These are phyloP conservation scores for Koerneria pararmatus DNA, from an alignment of 2,888 invertebrate genomes.

Conservation along the genomic window DNA sequence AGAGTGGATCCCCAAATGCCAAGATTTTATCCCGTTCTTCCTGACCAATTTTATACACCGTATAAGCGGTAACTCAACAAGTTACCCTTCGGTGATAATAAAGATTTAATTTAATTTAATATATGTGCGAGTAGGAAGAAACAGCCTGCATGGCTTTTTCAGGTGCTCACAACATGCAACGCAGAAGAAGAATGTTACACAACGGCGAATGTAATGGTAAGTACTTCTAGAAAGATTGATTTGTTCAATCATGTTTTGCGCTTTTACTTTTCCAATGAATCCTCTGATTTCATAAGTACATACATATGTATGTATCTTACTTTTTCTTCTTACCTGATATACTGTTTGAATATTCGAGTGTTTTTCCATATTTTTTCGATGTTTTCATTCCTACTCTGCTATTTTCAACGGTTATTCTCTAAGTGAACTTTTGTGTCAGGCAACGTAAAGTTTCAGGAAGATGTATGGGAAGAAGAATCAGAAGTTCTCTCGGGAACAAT, in stretches of 20 bases:
- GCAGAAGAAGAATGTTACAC: constrained; percentile 12
- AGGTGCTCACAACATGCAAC: constrained; percentile 24
- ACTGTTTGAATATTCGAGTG: background rate
- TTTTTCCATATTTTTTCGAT: background rate
- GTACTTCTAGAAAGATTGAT: background rate
- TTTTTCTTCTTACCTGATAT: too few relatives aligned
- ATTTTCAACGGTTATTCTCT: background rate
- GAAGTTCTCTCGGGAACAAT: constrained; percentile 25
- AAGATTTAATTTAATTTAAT: too few relatives aligned
- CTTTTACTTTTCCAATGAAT: too few relatives aligned
- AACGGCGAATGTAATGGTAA: background rate
- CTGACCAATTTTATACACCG: background rate
- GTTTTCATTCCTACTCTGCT: background rate
- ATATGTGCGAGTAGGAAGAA: too few relatives aligned
- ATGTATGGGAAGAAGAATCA: constrained; percentile 24
- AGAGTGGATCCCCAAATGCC: too few relatives aligned
- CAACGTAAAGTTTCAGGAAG: background rate
- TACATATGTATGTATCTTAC: too few relatives aligned
- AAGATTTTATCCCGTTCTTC: too few relatives aligned
- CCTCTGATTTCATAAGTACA: too few relatives aligned
- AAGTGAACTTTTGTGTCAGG: background rate
- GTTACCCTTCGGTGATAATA: too few relatives aligned
- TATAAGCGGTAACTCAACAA: too few relatives aligned
- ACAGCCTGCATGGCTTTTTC: too few relatives aligned
- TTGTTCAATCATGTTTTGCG: too few relatives aligned